Evolutionary conservation across 2,113 vertebrate genomes (phyloP).

Genomic region (Siphamia tubifer): DNA sequence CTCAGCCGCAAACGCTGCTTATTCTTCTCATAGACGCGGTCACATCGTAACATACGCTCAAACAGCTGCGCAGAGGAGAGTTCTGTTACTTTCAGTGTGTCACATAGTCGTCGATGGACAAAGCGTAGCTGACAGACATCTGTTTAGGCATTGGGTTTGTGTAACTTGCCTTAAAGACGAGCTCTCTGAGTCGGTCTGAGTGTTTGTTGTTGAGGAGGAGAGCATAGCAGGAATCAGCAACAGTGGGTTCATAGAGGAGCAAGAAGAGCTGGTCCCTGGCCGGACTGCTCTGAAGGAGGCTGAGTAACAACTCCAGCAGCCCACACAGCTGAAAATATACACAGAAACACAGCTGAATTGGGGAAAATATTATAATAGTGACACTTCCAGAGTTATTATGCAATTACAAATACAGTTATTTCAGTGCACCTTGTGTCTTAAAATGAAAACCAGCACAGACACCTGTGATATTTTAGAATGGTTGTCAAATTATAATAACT

Average conservation of each 20-base stretch:
- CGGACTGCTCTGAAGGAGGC: constrained; percentile 88
- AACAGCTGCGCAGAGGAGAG: constrained; percentile 80
- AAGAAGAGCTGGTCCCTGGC: constrained; percentile 92
- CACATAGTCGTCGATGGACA: neutral
- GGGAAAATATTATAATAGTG: neutral
- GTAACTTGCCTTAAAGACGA: constrained; percentile 89
- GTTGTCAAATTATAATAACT: no score
- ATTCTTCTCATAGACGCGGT: constrained; percentile 94
- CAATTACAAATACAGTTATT: no score
- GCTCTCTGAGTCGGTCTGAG: constrained; percentile 89
- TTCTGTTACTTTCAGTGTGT: neutral
- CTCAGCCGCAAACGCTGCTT: constrained; percentile 92
- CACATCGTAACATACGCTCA: constrained; percentile 94
- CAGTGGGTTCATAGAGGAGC: constrained; percentile 92
- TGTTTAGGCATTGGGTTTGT: neutral
- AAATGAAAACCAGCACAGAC: no score
- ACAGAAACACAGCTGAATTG: neutral
- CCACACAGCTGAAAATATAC: constrained; percentile 82
- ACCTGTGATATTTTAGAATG: no score
- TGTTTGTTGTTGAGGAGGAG: constrained; percentile 91
- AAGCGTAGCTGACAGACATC: neutral
- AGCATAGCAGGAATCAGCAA: constrained; percentile 93
- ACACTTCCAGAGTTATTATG: no score
- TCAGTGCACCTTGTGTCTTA: no score
- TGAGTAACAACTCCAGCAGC: constrained; percentile 87